Conservation (phyloP, 2,797 vertebrate species). For the Syngnathus rostellatus region DNA sequence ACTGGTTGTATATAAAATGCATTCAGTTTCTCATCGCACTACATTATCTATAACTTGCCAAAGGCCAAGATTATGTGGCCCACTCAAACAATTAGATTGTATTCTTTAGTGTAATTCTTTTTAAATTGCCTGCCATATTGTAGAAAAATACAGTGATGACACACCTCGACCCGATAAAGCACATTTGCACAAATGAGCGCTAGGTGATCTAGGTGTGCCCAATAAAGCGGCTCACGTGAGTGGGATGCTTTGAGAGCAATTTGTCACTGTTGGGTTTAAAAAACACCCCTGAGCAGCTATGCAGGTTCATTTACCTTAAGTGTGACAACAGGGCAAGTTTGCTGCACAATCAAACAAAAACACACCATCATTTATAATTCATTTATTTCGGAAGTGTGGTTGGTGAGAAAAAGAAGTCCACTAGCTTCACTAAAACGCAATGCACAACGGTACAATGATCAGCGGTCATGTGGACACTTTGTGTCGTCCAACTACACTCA, state of each 20-base stretch:
- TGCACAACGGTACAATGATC: slow-evolving; percentile 54
- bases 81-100: neutral
- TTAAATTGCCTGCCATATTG: neutral
- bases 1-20: no score
- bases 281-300: slow-evolving; percentile 38
- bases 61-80: neutral
- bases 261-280: slow-evolving; percentile 18
- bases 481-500: slow-evolving; percentile 10
- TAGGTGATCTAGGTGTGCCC: neutral
- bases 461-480: slow-evolving; percentile 31
- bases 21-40: no score
- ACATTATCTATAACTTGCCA: no score
- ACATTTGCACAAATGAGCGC: neutral
- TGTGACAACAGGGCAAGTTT: slow-evolving; percentile 48
- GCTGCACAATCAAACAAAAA: slow-evolving; percentile 44
- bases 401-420: slow-evolving; percentile 35
- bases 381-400: slow-evolving; percentile 18
- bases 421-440: slow-evolving; percentile 45
- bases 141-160: neutral
- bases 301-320: slow-evolving; percentile 63
- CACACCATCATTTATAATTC: slow-evolving; percentile 30
- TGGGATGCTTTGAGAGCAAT: neutral
- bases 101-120: neutral
- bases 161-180: neutral
- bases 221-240: neutral